Base-by-base conservation (phyloP, 2,888 invertebrate genomes). In the Platycheirus albimanus region DNA sequence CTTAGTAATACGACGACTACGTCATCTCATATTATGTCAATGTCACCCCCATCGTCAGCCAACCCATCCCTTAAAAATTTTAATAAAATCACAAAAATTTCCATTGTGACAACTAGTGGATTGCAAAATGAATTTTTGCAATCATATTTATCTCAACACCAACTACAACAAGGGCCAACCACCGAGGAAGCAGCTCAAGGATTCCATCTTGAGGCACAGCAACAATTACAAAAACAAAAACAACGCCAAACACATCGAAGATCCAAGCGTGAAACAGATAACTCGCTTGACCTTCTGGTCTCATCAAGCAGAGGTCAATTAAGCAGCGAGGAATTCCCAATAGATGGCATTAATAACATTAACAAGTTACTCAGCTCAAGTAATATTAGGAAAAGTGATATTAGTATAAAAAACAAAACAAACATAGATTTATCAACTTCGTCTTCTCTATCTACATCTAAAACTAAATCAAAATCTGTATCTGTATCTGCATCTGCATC, bases 341-440 rank as follows among this genome's bases (percentile, higher is more conserved):
- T 72, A 61, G 72, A 81, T 67, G 76, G 77, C 52, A 83, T 63
- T 43, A 77, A 67, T 58, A 69, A 76, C 51, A 80, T 70, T 58
- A 77, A 84, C 79, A 79, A 78, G 71, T 81, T 78, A 76, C 77
- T 79, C 69, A 85, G 85, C 84, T 85, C 86, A 86, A 86, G 86
- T 87, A 86, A 87, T 86, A 86, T 86, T 84, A 86, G 84, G 85
- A 85, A 86, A 86, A 86, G 86, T 86, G 86, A 86, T 86, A 87
- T 86, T 86, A 87, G 85, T 70, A 81, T 86, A 85, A n/a, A n/a
- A n/a, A 86, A 86, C 80, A 85, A 86, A 58, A 86, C 85, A 75
- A 85, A 84, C 64, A 69, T 85, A 56, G 61, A 51, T 66, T 81
- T 69, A 66, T 67, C 74, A 28, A 64, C 74, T 54, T 63, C 81